A percentile compares a stretch with the other conserved stretches of the same genome.
Evolutionary conservation across 2,113 vertebrate genomes (phyloP).

Genomic region (Anarhynchus alexandrinus): DNA sequence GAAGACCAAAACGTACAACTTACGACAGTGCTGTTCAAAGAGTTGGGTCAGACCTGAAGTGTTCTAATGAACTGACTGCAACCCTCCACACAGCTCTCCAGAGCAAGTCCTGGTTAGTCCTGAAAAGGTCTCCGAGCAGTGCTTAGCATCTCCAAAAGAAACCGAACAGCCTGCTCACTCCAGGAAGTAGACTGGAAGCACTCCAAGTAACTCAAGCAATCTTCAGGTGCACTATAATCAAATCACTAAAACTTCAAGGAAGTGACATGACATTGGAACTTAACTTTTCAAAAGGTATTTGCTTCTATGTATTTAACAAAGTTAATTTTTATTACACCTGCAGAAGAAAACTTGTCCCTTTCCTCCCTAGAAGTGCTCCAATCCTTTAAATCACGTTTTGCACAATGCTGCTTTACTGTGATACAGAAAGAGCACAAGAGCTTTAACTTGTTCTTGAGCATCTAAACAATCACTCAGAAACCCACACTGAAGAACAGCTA

Average conservation of each 20-base stretch:
- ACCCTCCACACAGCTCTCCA: neutral
- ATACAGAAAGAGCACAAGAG: neutral
- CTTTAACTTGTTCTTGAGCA: neutral
- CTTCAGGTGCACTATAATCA: neutral
- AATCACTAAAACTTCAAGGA: neutral
- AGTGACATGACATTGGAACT: neutral
- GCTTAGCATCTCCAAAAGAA: neutral
- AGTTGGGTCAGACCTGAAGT: neutral
- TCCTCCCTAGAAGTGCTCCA: neutral
- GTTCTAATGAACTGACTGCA: neutral
- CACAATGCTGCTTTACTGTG: neutral
- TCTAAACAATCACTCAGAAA: neutral
- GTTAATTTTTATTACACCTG: neutral
- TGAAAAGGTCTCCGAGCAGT: neutral
- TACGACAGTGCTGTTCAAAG: neutral
- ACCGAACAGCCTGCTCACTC: neutral
- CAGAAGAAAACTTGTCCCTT: neutral
- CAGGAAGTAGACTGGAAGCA: neutral
- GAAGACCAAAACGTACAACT: neutral
- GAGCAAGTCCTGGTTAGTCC: neutral
- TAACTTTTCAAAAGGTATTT: neutral
- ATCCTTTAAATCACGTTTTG: neutral
- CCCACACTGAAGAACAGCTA: neutral
- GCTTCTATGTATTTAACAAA: neutral
- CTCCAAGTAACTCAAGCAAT: neutral